Evolutionary conservation across 2,113 vertebrate genomes (phyloP).

Genomic region (Pteropus alecto): DNA sequence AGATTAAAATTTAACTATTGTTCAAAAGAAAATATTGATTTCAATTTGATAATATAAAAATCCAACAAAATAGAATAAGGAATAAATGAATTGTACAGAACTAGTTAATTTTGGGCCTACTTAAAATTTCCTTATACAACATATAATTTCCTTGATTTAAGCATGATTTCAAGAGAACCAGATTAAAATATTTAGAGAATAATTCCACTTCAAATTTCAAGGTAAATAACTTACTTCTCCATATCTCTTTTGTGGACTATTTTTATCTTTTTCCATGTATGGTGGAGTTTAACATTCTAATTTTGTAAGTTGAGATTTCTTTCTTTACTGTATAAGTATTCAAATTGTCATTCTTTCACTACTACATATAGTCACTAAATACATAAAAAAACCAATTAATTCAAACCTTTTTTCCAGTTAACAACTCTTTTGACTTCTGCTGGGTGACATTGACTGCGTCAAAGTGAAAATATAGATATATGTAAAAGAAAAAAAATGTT

Average conservation of each 20-base stretch:
- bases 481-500: constrained; percentile 33
- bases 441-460: neutral
- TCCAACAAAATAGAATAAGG: neutral
- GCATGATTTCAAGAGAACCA: neutral
- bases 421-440: neutral
- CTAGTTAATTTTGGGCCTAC: neutral
- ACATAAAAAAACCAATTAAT: neutral
- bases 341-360: neutral
- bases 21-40: neutral
- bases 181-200: neutral
- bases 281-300: neutral
- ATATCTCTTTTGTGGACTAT: neutral
- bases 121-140: neutral
- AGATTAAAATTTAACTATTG: neutral
- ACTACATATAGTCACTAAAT: neutral
- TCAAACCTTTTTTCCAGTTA: neutral
- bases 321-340: neutral
- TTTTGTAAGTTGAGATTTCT: neutral
- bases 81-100: neutral
- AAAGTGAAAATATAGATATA: neutral
- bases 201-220: neutral
- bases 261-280: neutral
- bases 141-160: neutral
- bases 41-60: neutral
- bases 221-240: neutral